Percentiles rank a stretch among this genome's conserved stretches.
These are phyloP conservation scores for Aphaenogaster ashmeadi DNA, from an alignment of 1,140 invertebrate species.

Conservation along the genomic window DNA sequence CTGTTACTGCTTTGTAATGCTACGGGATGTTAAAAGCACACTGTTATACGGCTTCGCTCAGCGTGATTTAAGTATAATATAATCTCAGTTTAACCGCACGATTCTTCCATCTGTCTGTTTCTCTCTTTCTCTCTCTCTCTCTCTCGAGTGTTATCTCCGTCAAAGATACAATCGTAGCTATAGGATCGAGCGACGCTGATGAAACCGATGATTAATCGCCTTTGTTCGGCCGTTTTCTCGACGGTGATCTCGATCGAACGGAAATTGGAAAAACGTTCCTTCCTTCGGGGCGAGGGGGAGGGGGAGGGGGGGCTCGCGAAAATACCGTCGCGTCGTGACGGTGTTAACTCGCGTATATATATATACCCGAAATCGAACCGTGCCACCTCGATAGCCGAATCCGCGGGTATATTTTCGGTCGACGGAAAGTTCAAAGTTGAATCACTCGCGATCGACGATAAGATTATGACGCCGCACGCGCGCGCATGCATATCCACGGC, in stretches of 20 bases:
- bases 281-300: no score
- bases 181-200: background rate
- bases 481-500: slow-evolving; percentile 37
- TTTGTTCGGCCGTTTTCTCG: slow-evolving; percentile 7
- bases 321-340: slow-evolving; percentile 15
- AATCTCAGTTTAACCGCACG: slow-evolving; percentile 21
- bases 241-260: slow-evolving; percentile 11
- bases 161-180: background rate
- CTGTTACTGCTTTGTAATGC: background rate
- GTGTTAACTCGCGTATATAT: slow-evolving; percentile 17
- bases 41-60: background rate
- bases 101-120: slow-evolving; percentile 2
- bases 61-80: slow-evolving; percentile 30
- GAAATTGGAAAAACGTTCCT: background rate
- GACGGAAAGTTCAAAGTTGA: slow-evolving; percentile 75
- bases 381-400: slow-evolving; percentile 52
- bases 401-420: slow-evolving; percentile 56
- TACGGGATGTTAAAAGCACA: slow-evolving; percentile 12
- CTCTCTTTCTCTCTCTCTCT: background rate
- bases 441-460: slow-evolving; percentile 69
- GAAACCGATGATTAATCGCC: slow-evolving; percentile 8
- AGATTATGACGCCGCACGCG: slow-evolving; percentile 66
- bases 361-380: slow-evolving; percentile 5
- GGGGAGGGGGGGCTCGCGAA: background rate
- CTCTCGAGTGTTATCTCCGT: background rate